Conservation (phyloP, 2,113 vertebrate species). For the Notiomystis cincta region DNA sequence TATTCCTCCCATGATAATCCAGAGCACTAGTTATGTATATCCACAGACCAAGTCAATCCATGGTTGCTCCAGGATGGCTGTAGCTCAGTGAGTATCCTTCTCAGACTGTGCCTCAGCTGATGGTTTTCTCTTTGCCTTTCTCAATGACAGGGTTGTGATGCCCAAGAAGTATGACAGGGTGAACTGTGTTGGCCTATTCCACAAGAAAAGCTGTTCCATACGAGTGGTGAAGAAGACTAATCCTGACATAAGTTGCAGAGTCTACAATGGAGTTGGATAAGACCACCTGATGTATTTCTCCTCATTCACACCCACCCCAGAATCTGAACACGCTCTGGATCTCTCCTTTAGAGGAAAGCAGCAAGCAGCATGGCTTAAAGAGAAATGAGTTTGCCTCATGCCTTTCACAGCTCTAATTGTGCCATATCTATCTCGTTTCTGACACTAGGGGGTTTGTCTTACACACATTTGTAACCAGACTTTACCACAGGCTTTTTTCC, state of each 20-base stretch:
- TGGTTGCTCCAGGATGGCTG: neutral
- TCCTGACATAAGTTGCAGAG: slow-evolving; percentile 42
- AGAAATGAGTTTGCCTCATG: neutral
- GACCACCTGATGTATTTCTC: neutral
- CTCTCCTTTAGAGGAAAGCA: neutral
- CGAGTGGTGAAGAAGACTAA: slow-evolving; percentile 56
- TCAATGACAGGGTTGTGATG: slow-evolving; percentile 35
- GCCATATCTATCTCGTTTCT: neutral
- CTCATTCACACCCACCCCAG: neutral
- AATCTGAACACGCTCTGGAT: neutral
- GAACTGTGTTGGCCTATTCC: slow-evolving; percentile 50
- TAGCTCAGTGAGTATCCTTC: neutral
- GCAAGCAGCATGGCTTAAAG: neutral
- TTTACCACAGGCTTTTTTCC: neutral
- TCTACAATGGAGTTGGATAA: slow-evolving; percentile 46
- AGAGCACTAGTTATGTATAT: neutral
- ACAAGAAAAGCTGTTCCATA: slow-evolving; percentile 60
- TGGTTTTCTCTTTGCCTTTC: slow-evolving; percentile 7
- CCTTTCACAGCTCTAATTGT: neutral
- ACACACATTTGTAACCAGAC: neutral
- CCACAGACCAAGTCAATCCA: neutral
- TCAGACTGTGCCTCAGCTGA: neutral
- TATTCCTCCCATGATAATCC: neutral
- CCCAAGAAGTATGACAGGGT: slow-evolving; percentile 47
- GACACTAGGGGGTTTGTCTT: neutral